Evolutionary conservation across 2,113 vertebrate genomes (phyloP), one percentile per base, ranked within the genome.

Genomic region (Erythrocercus mccallii): DNA sequence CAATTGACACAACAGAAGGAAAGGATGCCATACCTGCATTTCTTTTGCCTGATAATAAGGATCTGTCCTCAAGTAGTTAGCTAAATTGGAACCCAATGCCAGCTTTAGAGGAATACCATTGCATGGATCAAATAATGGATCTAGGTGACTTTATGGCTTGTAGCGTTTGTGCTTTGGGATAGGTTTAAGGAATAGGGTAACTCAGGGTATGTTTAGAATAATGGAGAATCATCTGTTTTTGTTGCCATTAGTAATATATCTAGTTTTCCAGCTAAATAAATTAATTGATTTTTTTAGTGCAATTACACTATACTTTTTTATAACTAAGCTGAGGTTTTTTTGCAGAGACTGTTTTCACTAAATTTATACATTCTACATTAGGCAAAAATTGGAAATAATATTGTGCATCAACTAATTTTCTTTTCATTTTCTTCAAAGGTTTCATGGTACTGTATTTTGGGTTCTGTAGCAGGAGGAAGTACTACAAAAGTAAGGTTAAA

Each of bases 361-460:
- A 73, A 50, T 33, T 12, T 51, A 10, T 60, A 9, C 20, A 11
- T 71, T 87, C n/a, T 48, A 9, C 13, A 19, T 60, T 60, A 53
- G 37, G 37, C 37, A 72, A 84, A 88, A 90, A 5, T 20, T 74
- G 64, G 50, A 79, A 78, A 47, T 92, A 44, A 10, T 50, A 54
- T 23, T 51, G 19, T 91, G 37, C 57, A 33, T 31, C 7, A 57
- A 64, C 6, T 95, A 8, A 78, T 62, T 33, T 53, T 57, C 15
- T 83, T 87, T 5, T 96, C 24, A 35, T 82, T 84, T 97, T 80
- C 62, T 95, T 40, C 53, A 72, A 95, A 98, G 99, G 99, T 99
- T 87, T 97, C 97, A 10, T 99, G 99, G 99, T 99, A 99, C 92
- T 97, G 98, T 92, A 98, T 99, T 94, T 98, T 98, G 35, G 98